Base-by-base conservation (phyloP, 1,140 invertebrate genomes). In the Trachelipus rathkii region DNA sequence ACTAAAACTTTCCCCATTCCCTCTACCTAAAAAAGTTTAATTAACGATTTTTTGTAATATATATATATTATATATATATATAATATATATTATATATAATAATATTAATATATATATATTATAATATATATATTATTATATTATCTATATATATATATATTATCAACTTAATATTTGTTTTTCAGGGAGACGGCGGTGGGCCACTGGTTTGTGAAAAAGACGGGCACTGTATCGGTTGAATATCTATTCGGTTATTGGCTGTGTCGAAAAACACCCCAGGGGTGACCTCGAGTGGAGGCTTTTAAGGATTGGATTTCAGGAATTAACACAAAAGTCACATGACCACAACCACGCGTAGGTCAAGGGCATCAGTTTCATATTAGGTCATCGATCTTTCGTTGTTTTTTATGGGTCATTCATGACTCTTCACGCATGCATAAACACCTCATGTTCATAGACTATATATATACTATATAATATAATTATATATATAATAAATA, bases 101-200 rank as follows among this genome's bases (percentile, higher is more conserved):
- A n/a, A n/a, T n/a, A n/a, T n/a, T n/a, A n/a, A 33, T 33, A 33
- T 33, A 33, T 33, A 33, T 33, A 33, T 33, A 33, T 33, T n/a
- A n/a, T n/a, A n/a, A 33, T 33, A 33, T 33, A 33, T 33, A 33
- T 33, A 33, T 33, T 3, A 3, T 3, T 33, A 33, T 33, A 33
- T 33, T 33, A 33, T 33, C 1, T 33, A 33, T 33, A 33, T 33
- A 33, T 33, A 33, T 33, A 33, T 33, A 33, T n/a, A n/a, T n/a
- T n/a, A n/a, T n/a, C n/a, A n/a, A n/a, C n/a, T n/a, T n/a, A n/a
- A n/a, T n/a, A n/a, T n/a, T n/a, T n/a, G n/a, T 50, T 73, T 82
- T 81, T 0, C 84, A 91, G 89, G 90, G 90, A 72, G 91, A 92
- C 82, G 90, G 89, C 0, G 91, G 91, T 6, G 89, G 90, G 15